phyloP scores from a whole-genome alignment of 2,797 vertebrate species.

The Poeciliopsis paucimaculata region DNA sequence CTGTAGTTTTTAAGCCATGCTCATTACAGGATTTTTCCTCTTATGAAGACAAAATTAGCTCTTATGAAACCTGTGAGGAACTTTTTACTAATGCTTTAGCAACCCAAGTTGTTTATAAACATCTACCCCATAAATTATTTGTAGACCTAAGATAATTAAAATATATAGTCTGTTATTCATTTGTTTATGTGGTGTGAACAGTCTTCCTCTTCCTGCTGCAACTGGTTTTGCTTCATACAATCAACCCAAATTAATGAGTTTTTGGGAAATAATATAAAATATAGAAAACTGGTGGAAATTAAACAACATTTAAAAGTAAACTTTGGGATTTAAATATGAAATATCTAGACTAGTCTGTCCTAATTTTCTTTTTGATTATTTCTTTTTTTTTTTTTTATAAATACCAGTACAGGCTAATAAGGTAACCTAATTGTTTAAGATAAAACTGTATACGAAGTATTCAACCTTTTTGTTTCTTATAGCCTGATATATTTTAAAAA shows the following conservation, averaged over 20 bases:
- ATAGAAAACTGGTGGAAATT: not conserved
- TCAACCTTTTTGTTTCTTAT: not conserved
- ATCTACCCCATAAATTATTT: not conserved
- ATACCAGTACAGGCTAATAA: not conserved
- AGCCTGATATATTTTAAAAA: not conserved
- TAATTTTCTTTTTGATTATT: not conserved
- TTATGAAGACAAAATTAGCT: not conserved
- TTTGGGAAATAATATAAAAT: not conserved
- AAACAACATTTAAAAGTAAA: not conserved
- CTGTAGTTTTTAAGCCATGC: not conserved
- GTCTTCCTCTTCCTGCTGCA: not conserved
- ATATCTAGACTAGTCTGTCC: not conserved
- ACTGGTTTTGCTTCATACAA: not conserved
- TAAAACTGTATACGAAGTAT: not conserved
- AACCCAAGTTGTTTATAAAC: not conserved
- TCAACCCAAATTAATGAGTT: not conserved
- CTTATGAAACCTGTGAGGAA: not conserved
- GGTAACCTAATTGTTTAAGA: not conserved
- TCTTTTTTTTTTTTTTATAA: not conserved
- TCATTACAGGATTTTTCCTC: not conserved
- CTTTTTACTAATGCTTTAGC: not conserved
- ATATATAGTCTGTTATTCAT: not conserved
- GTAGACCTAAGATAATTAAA: not conserved
- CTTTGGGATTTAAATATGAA: not conserved
- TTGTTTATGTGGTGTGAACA: not conserved